phyloP scores from a whole-genome alignment of 1,140 invertebrate species.

The Acromyrmex echinatior region DNA sequence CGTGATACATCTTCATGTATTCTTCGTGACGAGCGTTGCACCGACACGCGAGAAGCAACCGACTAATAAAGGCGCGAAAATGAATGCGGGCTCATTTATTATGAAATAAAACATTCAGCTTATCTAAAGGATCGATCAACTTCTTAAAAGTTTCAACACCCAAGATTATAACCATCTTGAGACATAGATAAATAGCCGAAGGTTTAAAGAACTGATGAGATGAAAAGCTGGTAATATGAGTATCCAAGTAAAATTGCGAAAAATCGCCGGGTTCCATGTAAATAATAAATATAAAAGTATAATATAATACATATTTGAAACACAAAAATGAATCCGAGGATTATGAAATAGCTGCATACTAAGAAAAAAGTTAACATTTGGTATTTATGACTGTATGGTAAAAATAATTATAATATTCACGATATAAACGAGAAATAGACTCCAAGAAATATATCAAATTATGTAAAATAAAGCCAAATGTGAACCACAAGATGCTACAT shows the following conservation, averaged over 20 bases:
- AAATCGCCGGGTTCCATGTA: neutral
- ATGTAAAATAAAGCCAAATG: no score
- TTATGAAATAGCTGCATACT: no score
- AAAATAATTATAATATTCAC: no score
- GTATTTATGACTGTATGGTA: no score
- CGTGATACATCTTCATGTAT: conserved; percentile 12
- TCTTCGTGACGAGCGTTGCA: neutral
- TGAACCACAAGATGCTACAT: no score
- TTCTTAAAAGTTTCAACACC: neutral
- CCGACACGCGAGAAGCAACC: neutral
- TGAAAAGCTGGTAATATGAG: neutral
- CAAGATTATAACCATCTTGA: neutral
- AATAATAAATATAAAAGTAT: neutral
- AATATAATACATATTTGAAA: neutral
- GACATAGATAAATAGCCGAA: neutral
- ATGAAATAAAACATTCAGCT: conserved; percentile 7
- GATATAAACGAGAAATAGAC: no score
- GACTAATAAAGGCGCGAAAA: conserved; percentile 13
- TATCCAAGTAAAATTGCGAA: neutral
- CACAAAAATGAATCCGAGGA: neutral
- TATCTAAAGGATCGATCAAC: conserved; percentile 1
- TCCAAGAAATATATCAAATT: no score
- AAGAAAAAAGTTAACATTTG: no score
- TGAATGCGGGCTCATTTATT: conserved; percentile 16
- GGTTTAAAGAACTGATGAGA: neutral